A percentile compares a stretch with the other conserved stretches of the same genome.
Conservation (phyloP, 2,888 invertebrate genomes). For the Euclidia mi region DNA sequence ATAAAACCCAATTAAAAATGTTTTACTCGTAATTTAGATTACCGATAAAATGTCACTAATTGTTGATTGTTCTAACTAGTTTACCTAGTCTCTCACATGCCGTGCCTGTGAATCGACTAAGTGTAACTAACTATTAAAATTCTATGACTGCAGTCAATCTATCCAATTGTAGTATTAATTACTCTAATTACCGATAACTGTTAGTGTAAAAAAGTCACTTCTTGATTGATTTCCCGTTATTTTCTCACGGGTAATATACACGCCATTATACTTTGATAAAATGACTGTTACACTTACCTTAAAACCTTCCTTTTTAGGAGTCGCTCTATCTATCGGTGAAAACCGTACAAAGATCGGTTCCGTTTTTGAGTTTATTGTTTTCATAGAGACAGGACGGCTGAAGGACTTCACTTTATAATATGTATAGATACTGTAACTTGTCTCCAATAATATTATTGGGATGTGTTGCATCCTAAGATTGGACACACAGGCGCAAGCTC, state of each 20-base stretch:
- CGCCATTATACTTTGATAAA: too few species aligned
- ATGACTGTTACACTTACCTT: too few species aligned
- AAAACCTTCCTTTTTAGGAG: too few species aligned
- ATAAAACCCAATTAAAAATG: conserved; percentile 65
- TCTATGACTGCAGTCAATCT: conserved; percentile 35
- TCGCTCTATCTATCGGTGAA: too few species aligned
- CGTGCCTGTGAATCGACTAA: conserved; percentile 33
- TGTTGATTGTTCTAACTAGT: conserved; percentile 56
- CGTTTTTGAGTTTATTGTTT: too few species aligned
- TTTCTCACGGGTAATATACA: conserved; percentile 1
- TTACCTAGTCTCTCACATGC: conserved; percentile 44
- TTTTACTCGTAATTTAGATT: conserved; percentile 61
- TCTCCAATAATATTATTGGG: too few species aligned
- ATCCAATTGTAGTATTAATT: conserved; percentile 25
- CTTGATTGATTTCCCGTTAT: conserved; percentile 6
- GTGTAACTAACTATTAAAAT: conserved; percentile 24
- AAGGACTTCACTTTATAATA: too few species aligned
- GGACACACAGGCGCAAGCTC: too few species aligned
- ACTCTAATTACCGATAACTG: conserved; percentile 22
- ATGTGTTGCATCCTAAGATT: too few species aligned
- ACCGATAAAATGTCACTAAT: conserved; percentile 61
- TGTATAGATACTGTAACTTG: too few species aligned
- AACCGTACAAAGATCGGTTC: too few species aligned
- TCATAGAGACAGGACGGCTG: too few species aligned
- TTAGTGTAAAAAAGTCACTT: conserved; percentile 3